Evolutionary conservation across 2,797 vertebrate genomes (phyloP).

Genomic region (Staurois parvus): DNA sequence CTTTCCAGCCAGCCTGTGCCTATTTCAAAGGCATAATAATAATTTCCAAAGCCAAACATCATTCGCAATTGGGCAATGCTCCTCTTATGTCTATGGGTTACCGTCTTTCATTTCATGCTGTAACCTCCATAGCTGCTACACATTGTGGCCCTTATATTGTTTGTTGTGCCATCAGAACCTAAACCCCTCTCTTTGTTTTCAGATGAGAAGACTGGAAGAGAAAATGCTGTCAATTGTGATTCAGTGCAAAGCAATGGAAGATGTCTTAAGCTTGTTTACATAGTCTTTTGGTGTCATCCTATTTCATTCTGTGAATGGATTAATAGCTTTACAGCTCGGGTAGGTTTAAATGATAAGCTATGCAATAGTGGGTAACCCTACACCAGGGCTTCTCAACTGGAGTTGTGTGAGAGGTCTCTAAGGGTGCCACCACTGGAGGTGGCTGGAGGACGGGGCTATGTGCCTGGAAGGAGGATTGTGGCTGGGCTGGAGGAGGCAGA

Average conservation of each 20-base stretch:
- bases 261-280: constrained; percentile 24
- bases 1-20: no score
- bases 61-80: no score
- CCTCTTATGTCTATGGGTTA: no score
- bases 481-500: no score
- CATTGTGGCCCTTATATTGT: background rate
- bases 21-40: no score
- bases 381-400: no score
- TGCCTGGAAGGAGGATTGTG: no score
- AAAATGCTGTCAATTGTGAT: constrained; percentile 29
- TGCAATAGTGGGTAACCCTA: background rate
- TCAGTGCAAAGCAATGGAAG: background rate
- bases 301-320: background rate
- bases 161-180: constrained; percentile 18
- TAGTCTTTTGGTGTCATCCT: background rate
- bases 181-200: constrained; percentile 3
- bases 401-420: no score
- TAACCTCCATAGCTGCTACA: background rate
- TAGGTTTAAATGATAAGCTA: background rate
- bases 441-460: no score
- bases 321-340: background rate
- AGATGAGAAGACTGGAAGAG: background rate
- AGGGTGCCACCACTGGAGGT: no score
- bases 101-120: background rate
- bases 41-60: no score